Conservation (phyloP, 2,113 vertebrate species). For the Charadrius vociferus region DNA sequence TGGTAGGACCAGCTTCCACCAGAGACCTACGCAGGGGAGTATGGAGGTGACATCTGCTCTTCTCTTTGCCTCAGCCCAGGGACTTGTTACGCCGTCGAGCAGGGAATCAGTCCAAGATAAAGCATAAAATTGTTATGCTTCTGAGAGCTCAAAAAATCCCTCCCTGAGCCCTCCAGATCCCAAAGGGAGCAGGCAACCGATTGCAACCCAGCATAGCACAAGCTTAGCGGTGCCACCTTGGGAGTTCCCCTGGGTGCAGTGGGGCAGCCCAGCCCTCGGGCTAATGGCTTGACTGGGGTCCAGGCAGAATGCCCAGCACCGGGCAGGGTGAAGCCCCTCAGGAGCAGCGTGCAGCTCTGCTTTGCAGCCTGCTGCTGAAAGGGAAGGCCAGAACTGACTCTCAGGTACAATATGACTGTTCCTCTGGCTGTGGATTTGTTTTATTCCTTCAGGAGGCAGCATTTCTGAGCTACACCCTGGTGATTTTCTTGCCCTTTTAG, state of each 20-base stretch:
- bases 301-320: accelerated
- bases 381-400: neutral
- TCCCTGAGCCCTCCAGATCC: neutral
- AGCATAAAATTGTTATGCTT: neutral
- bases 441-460: neutral
- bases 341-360: neutral
- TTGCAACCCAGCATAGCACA: neutral
- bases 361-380: neutral
- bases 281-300: neutral
- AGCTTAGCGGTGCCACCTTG: neutral
- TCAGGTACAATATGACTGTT: neutral
- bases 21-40: neutral
- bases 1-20: neutral
- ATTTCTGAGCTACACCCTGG: neutral
- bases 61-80: neutral
- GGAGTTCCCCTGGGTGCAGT: neutral
- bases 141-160: neutral
- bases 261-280: neutral
- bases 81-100: neutral
- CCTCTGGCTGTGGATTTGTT: neutral
- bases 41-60: neutral
- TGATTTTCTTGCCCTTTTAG: neutral
- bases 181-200: neutral
- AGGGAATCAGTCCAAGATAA: neutral
- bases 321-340: neutral